Base-by-base conservation (phyloP, 2,888 invertebrate genomes). In the Catotricha subobsoleta region DNA sequence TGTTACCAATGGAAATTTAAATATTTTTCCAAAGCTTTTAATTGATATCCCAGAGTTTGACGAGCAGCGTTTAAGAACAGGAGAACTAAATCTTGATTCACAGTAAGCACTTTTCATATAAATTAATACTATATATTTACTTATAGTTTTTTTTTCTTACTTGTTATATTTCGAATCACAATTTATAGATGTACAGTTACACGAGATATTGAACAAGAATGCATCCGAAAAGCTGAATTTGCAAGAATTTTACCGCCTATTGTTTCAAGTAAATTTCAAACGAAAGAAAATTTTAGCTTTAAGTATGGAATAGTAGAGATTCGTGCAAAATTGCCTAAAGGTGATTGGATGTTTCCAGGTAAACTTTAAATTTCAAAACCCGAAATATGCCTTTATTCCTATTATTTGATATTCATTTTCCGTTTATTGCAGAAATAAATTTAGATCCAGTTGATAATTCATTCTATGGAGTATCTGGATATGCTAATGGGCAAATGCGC, bases 311-410 rank as follows among this genome's bases (percentile, higher is more conserved):
- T 63, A 29, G 63, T 83, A 12, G 70, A 76, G 51, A 62, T 83
- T 3, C 67, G 70, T 18, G 83, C 82, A 0, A 78, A 76, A 56
- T 52, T 84, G 18, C 81, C 83, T 0, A 66, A 67, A 46, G 83
- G 83, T 1, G 78, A 82, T 54, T 83, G 83, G 84, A 61, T 83
- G 15, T 69, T 78, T 51, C 82, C 84, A 39, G 67, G 83, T 82
- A 63, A 64, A 52, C n/a, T 34, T 38, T 8, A 27, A 9, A 42
- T 20, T 16, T 30, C 18, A 9, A 6, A n/a, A 21, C 6, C 21
- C 6, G 21, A 20, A 6, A 9, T 6, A 36, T 20, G 5, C 13
- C 6, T 20, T 18, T 21, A 16, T 7, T 33, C 33, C 7, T n/a
- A 33, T 36, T 29, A 9, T 10, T 9, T 10, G n/a, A n/a, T n/a